phyloP scores from a whole-genome alignment of 2,113 vertebrate genomes.

The Labeo catla region DNA sequence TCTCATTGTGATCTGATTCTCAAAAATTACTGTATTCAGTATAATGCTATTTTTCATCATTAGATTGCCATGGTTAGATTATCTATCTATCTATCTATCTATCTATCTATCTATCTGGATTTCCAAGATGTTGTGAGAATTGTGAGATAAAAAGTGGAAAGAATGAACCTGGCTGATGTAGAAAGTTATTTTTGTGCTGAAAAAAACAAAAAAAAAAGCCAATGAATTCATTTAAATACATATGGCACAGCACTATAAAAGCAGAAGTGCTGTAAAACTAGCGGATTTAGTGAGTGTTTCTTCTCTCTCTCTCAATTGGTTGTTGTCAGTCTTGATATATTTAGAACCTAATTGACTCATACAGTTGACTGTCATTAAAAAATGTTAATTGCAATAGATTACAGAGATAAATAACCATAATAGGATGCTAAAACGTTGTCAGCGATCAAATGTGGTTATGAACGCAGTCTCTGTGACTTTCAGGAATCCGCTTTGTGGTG shows the following conservation, averaged over 20 bases:
- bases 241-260: neutral
- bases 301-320: neutral
- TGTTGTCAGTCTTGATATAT: constrained; percentile 35
- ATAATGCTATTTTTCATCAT: neutral
- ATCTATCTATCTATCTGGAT: no score
- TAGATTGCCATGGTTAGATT: neutral
- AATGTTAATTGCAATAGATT: neutral
- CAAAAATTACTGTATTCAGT: neutral
- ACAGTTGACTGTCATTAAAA: constrained; percentile 37
- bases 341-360: constrained; percentile 35
- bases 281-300: neutral
- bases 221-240: neutral
- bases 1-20: neutral
- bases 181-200: neutral
- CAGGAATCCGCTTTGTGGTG: constrained; percentile 43
- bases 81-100: no score
- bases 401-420: constrained; percentile 43
- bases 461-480: constrained; percentile 14
- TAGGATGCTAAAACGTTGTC: constrained; percentile 42
- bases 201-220: rapidly evolving
- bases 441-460: constrained; percentile 44
- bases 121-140: no score
- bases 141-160: no score
- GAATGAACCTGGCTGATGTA: no score
- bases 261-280: neutral